Evolutionary conservation across 2,797 vertebrate genomes (phyloP).

Genomic region (Glyptemys insculpta): DNA sequence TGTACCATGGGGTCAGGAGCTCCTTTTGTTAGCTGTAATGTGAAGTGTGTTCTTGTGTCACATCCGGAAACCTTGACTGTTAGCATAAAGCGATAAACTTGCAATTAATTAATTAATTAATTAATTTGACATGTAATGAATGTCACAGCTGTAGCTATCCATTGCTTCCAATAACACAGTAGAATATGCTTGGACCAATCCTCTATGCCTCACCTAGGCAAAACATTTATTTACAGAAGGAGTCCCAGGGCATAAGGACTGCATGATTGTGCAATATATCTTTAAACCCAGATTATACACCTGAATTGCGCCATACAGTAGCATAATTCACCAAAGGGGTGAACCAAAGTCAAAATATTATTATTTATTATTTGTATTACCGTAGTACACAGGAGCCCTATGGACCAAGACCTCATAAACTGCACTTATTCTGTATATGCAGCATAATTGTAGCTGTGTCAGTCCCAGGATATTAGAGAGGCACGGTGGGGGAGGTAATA

Average conservation of each 20-base stretch:
- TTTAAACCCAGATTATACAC: background rate
- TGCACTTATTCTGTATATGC: background rate
- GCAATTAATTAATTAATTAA: background rate
- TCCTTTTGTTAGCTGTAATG: background rate
- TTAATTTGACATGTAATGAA: background rate
- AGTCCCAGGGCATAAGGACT: background rate
- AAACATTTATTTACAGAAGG: background rate
- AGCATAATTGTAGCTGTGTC: background rate
- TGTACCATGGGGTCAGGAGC: background rate
- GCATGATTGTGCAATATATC: background rate
- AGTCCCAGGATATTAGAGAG: background rate
- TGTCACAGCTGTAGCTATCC: background rate
- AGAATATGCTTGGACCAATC: background rate
- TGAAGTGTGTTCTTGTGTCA: background rate
- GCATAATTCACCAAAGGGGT: background rate
- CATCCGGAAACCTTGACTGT: background rate
- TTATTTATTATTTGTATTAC: background rate
- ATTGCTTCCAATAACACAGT: background rate
- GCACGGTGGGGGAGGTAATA: too few relatives aligned
- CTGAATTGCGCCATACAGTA: background rate
- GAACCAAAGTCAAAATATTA: background rate
- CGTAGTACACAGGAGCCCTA: background rate
- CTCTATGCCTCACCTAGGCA: background rate
- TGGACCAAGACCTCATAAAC: background rate
- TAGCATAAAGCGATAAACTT: background rate